A percentile compares a stretch with the other conserved stretches of the same genome.
Evolutionary conservation across 2,888 invertebrate species (phyloP).

Genomic region (Pheosia tremula): DNA sequence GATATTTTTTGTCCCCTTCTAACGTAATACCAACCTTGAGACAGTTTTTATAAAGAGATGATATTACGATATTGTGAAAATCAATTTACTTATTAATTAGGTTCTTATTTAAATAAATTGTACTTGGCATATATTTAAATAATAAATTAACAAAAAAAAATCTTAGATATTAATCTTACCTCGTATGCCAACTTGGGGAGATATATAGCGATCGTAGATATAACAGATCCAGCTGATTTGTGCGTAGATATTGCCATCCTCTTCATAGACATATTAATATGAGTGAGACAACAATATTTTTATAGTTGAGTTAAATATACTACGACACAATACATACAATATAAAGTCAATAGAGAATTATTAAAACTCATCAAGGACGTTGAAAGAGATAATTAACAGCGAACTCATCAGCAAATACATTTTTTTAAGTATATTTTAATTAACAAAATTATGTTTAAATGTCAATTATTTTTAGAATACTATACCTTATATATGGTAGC

Average conservation of each 20-base stretch:
- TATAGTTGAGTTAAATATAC: too few relatives aligned
- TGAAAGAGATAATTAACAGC: constrained; percentile 16
- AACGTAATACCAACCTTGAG: not conserved
- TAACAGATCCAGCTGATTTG: too few relatives aligned
- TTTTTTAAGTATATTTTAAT: not conserved
- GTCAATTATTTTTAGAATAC: not conserved
- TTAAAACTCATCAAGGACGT: constrained; percentile 37
- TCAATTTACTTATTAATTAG: not conserved
- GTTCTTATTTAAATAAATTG: not conserved
- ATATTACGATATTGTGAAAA: constrained; percentile 1
- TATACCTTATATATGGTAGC: not conserved
- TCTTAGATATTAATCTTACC: not conserved
- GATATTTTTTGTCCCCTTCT: not conserved
- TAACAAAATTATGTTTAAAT: not conserved
- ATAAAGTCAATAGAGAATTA: too few relatives aligned
- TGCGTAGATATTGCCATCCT: too few relatives aligned
- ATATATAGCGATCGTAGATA: too few relatives aligned
- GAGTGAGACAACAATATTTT: too few relatives aligned
- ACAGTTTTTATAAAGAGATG: not conserved
- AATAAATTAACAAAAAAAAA: not conserved
- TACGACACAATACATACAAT: too few relatives aligned
- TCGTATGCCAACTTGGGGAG: too few relatives aligned
- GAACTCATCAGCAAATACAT: constrained; percentile 3
- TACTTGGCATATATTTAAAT: constrained; percentile 7
- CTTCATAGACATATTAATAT: too few relatives aligned